Evolutionary conservation across 92 coral and sea anemone species (phyloP).

Genomic region (Zoanthus gigantus): DNA sequence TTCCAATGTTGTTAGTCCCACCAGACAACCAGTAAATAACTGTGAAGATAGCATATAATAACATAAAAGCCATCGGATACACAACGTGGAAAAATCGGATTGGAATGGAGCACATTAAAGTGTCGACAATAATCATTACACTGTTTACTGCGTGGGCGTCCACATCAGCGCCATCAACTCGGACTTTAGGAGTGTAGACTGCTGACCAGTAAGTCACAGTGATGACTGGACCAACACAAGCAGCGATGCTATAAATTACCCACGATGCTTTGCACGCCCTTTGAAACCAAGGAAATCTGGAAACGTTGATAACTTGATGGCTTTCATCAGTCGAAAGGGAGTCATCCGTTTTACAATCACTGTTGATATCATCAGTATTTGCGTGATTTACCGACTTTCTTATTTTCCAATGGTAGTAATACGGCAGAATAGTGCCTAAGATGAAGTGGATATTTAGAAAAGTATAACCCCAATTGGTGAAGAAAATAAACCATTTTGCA

Average conservation of each 20-base stretch:
- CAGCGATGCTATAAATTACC: slow-evolving; percentile 72
- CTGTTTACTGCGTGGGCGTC: slow-evolving; percentile 81
- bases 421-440: slow-evolving; percentile 64
- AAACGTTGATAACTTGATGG: slow-evolving; percentile 48
- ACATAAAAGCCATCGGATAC: slow-evolving; percentile 60
- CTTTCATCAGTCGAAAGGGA: slow-evolving; percentile 15
- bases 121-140: slow-evolving; percentile 69
- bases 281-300: slow-evolving; percentile 30
- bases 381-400: slow-evolving; percentile 13
- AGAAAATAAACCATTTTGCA: slow-evolving; percentile 75
- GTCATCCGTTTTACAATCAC: slow-evolving; percentile 1
- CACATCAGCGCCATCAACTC: slow-evolving; percentile 61
- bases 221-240: slow-evolving; percentile 70
- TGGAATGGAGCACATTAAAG: slow-evolving; percentile 66
- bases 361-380: slow-evolving; percentile 31
- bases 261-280: slow-evolving; percentile 75
- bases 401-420: slow-evolving; percentile 49
- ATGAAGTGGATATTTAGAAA: slow-evolving; percentile 75
- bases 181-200: slow-evolving; percentile 58
- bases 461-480: slow-evolving; percentile 86
- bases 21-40: slow-evolving; percentile 77
- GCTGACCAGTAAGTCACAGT: slow-evolving; percentile 81
- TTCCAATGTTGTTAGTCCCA: slow-evolving; percentile 70
- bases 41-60: slow-evolving; percentile 63
- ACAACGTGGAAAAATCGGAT: slow-evolving; percentile 73